Evolutionary conservation across 2,797 vertebrate genomes (phyloP).

Genomic region (Heliangelus exortis): DNA sequence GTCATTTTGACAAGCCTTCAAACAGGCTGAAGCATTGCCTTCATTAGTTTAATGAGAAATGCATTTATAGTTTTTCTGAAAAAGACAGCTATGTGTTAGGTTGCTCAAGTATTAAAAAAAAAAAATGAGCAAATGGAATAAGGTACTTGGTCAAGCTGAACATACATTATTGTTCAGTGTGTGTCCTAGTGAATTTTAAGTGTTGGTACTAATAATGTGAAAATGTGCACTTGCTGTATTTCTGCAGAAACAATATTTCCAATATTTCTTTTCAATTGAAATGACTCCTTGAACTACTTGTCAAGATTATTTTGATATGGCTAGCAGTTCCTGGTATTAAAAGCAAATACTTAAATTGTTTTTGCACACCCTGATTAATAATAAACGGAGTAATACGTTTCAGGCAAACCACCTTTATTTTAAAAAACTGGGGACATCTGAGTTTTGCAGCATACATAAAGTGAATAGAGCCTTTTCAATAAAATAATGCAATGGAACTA

Average conservation of each 20-base stretch:
- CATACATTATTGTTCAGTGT: fast-evolving
- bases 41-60: slow-evolving; percentile 6
- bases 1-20: slow-evolving; percentile 21
- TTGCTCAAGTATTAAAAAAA: neutral
- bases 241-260: neutral
- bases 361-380: neutral
- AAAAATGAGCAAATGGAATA: neutral
- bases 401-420: neutral
- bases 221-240: neutral
- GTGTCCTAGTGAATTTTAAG: neutral
- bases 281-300: neutral
- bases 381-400: neutral
- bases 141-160: neutral
- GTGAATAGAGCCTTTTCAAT: neutral
- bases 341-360: neutral
- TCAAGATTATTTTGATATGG: neutral
- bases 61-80: neutral
- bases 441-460: neutral
- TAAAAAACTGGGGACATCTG: neutral
- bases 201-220: neutral
- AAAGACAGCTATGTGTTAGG: neutral
- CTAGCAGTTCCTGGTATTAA: neutral
- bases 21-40: neutral
- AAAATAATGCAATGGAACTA: neutral
- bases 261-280: neutral